These are phyloP conservation scores for Drosophila picticornis DNA, from an alignment of 2,888 invertebrate genomes.

Conservation along the genomic window DNA sequence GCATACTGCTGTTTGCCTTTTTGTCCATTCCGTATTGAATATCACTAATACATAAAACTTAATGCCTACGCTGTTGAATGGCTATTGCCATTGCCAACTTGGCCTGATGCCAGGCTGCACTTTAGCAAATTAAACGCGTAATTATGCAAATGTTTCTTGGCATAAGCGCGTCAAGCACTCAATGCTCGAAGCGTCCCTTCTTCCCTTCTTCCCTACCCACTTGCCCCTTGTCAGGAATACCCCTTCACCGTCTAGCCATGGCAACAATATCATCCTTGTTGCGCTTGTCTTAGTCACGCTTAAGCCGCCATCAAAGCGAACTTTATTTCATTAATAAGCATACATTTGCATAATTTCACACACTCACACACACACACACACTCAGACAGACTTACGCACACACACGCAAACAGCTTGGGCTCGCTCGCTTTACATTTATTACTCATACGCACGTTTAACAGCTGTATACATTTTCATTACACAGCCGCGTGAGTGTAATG, in stretches of 20 bases:
- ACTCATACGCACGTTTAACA: constrained; percentile 77
- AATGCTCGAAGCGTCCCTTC: constrained; percentile 24
- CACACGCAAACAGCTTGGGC: constrained; percentile 11
- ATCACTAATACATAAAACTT: constrained; percentile 52
- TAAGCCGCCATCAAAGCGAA: constrained; percentile 72
- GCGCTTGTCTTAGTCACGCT: constrained; percentile 41
- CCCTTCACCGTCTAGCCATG: constrained; percentile 6
- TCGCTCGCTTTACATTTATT: constrained; percentile 67
- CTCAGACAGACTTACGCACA: constrained; percentile 26
- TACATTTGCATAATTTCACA: constrained; percentile 73
- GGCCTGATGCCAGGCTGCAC: constrained; percentile 62
- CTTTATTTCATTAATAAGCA: constrained; percentile 77
- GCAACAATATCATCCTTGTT: constrained; percentile 44
- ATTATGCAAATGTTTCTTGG: constrained; percentile 77
- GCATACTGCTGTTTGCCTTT: background rate
- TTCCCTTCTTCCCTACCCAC: background rate
- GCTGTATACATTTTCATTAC: constrained; percentile 76
- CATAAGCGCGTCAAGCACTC: constrained; percentile 75
- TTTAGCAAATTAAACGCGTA: constrained; percentile 78
- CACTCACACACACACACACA: constrained; percentile 22
- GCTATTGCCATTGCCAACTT: constrained; percentile 20
- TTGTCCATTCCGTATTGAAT: constrained; percentile 41
- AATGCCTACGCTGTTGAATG: constrained; percentile 29
- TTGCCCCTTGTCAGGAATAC: background rate
- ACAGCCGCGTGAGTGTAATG: constrained; percentile 64